Conservation (phyloP, 2,113 vertebrate species). For the Scortum barcoo region DNA sequence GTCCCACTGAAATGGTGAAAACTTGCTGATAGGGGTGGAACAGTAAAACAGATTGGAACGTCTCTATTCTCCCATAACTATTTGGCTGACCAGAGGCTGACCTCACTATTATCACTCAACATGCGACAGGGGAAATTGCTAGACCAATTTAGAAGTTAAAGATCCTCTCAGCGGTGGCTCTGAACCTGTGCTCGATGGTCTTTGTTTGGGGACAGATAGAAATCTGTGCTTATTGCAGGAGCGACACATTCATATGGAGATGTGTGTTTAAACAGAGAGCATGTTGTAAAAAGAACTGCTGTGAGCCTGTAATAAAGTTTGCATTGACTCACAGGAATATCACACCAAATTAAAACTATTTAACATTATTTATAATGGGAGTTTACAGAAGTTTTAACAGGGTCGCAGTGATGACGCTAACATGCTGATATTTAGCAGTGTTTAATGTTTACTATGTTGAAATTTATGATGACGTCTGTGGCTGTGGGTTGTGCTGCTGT, state of each 20-base stretch:
- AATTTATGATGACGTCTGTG: no score
- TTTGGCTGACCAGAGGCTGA: constrained; percentile 78
- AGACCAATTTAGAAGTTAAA: constrained; percentile 65
- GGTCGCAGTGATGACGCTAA: not conserved
- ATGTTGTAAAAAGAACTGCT: not conserved
- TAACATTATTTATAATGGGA: not conserved
- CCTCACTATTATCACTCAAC: constrained; percentile 74
- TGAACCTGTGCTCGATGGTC: constrained; percentile 24
- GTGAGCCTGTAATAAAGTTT: not conserved
- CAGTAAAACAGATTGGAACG: constrained; percentile 75
- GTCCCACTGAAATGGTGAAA: constrained; percentile 51
- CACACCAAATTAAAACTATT: not conserved
- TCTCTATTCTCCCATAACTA: constrained; percentile 69
- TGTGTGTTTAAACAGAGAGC: constrained; percentile 10
- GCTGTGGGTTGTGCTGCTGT: no score
- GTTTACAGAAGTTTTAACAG: no score
- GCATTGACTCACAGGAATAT: not conserved
- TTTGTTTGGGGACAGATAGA: constrained; percentile 42
- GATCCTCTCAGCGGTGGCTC: constrained; percentile 29
- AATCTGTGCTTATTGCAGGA: constrained; percentile 4
- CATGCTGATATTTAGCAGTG: no score
- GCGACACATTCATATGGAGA: not conserved
- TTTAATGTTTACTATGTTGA: no score
- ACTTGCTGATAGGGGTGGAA: constrained; percentile 75
- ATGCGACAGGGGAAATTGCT: constrained; percentile 65